Base-by-base conservation (phyloP, 2,797 vertebrate genomes). In the Melanotaenia nigrans region DNA sequence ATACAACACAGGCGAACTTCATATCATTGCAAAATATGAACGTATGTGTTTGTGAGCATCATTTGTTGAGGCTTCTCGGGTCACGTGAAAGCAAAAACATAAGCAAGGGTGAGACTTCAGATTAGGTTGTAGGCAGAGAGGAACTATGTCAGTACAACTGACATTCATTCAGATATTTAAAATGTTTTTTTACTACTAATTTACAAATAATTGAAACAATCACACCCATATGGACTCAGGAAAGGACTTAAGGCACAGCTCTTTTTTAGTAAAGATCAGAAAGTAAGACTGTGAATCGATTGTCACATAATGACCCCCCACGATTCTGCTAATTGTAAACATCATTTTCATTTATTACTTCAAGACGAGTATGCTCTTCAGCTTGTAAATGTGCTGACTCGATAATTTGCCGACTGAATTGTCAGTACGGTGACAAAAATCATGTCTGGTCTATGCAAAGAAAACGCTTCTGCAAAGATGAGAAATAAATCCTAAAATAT, bases 331-430 rank as follows among this genome's bases (percentile, higher is more conserved):
- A 61, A 61, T 75, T 77, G 28, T 30, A 30, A 64, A 73, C 66
- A 51, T 69, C 72, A 71, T 84, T 77, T 82, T 13, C 0, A 32
- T 73, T 73, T 71, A 75, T 88, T 86, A 87, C 82, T 30, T 84
- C 85, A 90, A 76, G 65, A 81, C 14, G 32, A 36, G 38, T 67
- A 61, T 74, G 67, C 81, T 87, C 79, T 85, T 79, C 58, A 67
- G 82, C 85, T 65, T 75, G 61, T 67, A 71, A 87, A 85, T 82
- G 63, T 87, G 86, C 85, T 86, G 85, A 91, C 82, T 86, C 61
- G 0, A 72, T 78, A 73, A 24, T 79, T 69, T 71, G 83, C 16
- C 35, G 24, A 7, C 69, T 51, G 40, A 75, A 55, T 32, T 85
- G 73, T 79, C 72, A 69, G 60, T 12, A 81, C n/a, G 35, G 67